These are phyloP conservation scores for Willisornis vidua DNA, from an alignment of 2,113 vertebrate species.

Conservation along the genomic window DNA sequence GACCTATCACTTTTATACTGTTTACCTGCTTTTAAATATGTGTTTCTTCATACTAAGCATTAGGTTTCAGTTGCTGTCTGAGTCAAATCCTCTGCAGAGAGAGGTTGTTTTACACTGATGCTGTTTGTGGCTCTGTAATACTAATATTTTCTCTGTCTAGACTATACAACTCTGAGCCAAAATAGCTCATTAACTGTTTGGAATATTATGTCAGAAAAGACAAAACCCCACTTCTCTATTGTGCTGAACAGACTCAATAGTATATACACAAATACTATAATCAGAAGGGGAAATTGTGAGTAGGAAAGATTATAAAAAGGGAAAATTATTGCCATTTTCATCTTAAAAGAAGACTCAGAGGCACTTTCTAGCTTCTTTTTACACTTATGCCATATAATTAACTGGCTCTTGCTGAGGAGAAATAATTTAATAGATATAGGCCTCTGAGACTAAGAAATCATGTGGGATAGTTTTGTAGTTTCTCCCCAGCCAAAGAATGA, in stretches of 20 bases:
- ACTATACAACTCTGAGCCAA: neutral
- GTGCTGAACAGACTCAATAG: neutral
- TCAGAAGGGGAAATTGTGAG: neutral
- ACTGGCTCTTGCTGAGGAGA: neutral
- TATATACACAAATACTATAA: neutral
- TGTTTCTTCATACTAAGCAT: neutral
- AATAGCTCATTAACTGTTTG: neutral
- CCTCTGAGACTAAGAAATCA: neutral
- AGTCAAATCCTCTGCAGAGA: neutral
- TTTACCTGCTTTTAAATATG: neutral
- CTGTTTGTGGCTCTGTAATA: neutral
- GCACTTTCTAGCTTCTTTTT: neutral
- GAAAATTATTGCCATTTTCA: neutral
- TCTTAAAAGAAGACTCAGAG: neutral
- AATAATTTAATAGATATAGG: neutral
- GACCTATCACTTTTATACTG: neutral
- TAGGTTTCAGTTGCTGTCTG: neutral
- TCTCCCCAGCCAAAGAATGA: neutral
- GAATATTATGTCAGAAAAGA: neutral
- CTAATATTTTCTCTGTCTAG: neutral
- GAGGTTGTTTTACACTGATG: neutral
- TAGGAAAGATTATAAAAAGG: neutral
- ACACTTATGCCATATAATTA: neutral
- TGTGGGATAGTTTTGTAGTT: neutral
- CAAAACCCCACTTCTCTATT: neutral